These are phyloP conservation scores for Gila orcuttii DNA, from an alignment of 2,113 vertebrate species.

Conservation along the genomic window DNA sequence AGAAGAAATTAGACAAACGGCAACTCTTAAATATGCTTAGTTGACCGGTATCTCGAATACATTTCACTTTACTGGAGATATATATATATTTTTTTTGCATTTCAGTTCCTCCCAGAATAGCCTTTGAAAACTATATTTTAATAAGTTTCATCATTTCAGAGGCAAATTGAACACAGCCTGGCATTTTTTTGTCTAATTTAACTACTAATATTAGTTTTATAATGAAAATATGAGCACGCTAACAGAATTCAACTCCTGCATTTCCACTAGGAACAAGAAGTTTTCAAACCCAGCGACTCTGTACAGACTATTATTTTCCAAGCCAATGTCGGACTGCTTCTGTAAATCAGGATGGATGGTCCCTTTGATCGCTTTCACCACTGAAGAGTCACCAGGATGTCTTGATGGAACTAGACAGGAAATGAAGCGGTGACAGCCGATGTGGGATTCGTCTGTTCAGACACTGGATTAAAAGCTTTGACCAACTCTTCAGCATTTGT, in stretches of 20 bases:
- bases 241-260: not conserved
- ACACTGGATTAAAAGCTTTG: constrained; percentile 28
- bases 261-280: not conserved
- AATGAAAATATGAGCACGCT: not conserved
- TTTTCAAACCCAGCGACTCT: not conserved
- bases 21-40: not conserved
- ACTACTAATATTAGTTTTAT: not conserved
- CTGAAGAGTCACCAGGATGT: constrained; percentile 6
- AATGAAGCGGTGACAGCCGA: not conserved
- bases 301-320: constrained; percentile 19
- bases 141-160: not conserved
- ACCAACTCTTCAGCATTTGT: constrained; percentile 17
- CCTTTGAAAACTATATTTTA: not conserved
- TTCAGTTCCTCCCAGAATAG: not conserved
- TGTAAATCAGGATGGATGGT: constrained; percentile 24
- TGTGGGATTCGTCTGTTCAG: not conserved
- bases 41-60: not conserved
- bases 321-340: not conserved
- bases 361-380: constrained; percentile 19
- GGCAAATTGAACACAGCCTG: not conserved
- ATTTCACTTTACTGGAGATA: not conserved
- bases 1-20: not conserved
- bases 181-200: not conserved
- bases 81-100: not conserved
- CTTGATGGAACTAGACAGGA: not conserved